Percentiles rank a stretch among this genome's conserved stretches.
Conservation (phyloP, 2,888 invertebrate species). For the Drosophila paramelanica region DNA sequence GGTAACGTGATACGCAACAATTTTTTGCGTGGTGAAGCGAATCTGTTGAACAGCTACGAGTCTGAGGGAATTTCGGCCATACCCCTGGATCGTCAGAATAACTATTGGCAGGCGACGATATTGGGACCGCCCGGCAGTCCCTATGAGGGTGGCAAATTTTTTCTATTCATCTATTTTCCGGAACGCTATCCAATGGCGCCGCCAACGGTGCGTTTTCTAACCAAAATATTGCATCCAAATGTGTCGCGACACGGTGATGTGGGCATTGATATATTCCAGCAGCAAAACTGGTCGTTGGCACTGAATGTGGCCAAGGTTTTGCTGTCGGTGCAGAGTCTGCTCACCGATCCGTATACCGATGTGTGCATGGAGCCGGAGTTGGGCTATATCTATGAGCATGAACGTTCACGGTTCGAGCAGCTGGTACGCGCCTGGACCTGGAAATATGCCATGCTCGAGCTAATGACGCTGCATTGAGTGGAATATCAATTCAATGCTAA, state of each 20-base stretch:
- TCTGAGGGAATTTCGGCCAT: slow-evolving; percentile 85
- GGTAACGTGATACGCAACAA: slow-evolving; percentile 94
- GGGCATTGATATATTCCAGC: slow-evolving; percentile 96
- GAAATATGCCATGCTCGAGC: slow-evolving; percentile 94
- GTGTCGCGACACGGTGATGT: slow-evolving; percentile 97
- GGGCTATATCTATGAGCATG: slow-evolving; percentile 91
- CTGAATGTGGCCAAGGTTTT: slow-evolving; percentile 95
- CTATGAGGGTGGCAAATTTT: slow-evolving; percentile 97
- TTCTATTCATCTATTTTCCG: slow-evolving; percentile 95
- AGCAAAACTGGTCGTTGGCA: slow-evolving; percentile 98
- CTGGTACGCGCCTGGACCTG: slow-evolving; percentile 95
- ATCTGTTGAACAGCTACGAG: slow-evolving; percentile 83
- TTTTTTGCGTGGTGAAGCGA: slow-evolving; percentile 91
- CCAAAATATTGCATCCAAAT: slow-evolving; percentile 97
- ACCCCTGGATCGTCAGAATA: slow-evolving; percentile 84
- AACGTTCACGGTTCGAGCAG: slow-evolving; percentile 90
- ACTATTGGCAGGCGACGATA: slow-evolving; percentile 97
- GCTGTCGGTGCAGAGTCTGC: slow-evolving; percentile 93
- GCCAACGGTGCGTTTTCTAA: slow-evolving; percentile 95
- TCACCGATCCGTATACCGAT: slow-evolving; percentile 95
- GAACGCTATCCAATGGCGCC: slow-evolving; percentile 96
- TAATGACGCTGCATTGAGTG: slow-evolving; percentile 84
- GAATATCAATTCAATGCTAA: not conserved
- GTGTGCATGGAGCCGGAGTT: slow-evolving; percentile 96
- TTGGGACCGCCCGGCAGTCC: slow-evolving; percentile 96